Base-by-base conservation (phyloP, 1,140 invertebrate genomes). In the Copidosoma floridanum region DNA sequence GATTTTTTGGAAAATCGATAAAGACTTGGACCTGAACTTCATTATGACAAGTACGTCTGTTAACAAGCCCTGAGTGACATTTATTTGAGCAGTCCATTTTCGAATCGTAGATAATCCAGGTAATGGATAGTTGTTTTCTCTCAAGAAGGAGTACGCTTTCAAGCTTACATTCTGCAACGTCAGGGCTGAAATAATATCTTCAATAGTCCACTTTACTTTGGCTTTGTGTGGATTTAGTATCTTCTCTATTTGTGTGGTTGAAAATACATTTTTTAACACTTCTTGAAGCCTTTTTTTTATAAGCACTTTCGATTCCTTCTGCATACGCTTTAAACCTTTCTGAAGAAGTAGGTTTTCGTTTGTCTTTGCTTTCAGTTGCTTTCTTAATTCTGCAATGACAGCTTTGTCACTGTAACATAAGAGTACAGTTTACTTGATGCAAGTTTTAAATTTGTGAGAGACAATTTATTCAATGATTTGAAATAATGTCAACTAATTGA, bases 1-100 rank as follows among this genome's bases (percentile, higher is more conserved):
- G n/a, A 51, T 38, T 51, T 51, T 51, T 51, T 51, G 48, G 21
- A 51, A 51, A 51, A 37, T 6, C 21, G 32, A 51, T 23, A 51
- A 37, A 8, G 48, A 37, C 10, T 37, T 37, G 3, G 29, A 8
- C 37, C 14, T 51, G 29, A 35, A 11, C n/a, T 37, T 51, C 48
- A 51, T 51, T 21, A 51, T 3, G 14, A 18, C 23, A 10, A 51
- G 2, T 35, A 51, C 32, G 24, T 51, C 48, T 27, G 29, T 51
- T n/a, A 51, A 51, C 7, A 51, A 21, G 10, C 48, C 48, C 37
- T 51, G 29, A 51, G 27, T 21, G 7, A 51, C 26, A 37, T 37
- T 37, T 3, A 51, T 12, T 21, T 37, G 14, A 12, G n/a, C 6
- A 27, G 27, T 5, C 48, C 48, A 51, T 37, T 51, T 51, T 23